These are phyloP conservation scores for Drosophila nr. perissopoda DNA, from an alignment of 2,888 invertebrate genomes.

Conservation along the genomic window DNA sequence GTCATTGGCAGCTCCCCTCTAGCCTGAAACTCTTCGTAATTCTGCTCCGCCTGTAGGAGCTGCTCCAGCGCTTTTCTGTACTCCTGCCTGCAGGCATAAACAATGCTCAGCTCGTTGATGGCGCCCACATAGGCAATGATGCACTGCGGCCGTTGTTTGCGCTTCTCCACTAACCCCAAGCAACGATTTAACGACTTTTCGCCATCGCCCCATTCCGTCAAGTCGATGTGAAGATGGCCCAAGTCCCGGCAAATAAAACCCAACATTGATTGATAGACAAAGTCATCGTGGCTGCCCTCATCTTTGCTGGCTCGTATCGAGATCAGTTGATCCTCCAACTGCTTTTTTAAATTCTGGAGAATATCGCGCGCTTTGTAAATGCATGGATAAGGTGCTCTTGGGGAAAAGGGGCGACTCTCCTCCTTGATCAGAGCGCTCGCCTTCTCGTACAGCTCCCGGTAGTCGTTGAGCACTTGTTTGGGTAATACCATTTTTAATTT, in stretches of 20 bases:
- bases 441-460: slow-evolving; percentile 89
- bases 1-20: slow-evolving; percentile 86
- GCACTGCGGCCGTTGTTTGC: slow-evolving; percentile 87
- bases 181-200: slow-evolving; percentile 90
- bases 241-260: slow-evolving; percentile 89
- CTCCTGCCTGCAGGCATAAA: slow-evolving; percentile 90
- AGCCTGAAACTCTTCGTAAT: slow-evolving; percentile 89
- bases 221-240: slow-evolving; percentile 91
- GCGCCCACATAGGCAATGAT: slow-evolving; percentile 89
- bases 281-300: slow-evolving; percentile 77
- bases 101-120: slow-evolving; percentile 92
- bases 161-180: slow-evolving; percentile 86
- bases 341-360: slow-evolving; percentile 85
- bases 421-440: slow-evolving; percentile 89
- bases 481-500: slow-evolving; percentile 61
- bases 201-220: slow-evolving; percentile 90
- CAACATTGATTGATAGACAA: slow-evolving; percentile 85
- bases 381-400: slow-evolving; percentile 91
- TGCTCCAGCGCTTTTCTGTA: slow-evolving; percentile 88
- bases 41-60: slow-evolving; percentile 86
- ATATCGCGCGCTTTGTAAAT: slow-evolving; percentile 92
- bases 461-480: slow-evolving; percentile 84
- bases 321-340: slow-evolving; percentile 85
- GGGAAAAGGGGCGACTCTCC: slow-evolving; percentile 90
- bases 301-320: slow-evolving; percentile 69